Conservation (phyloP, 1,140 invertebrate species). For the Anastrepha obliqua region DNA sequence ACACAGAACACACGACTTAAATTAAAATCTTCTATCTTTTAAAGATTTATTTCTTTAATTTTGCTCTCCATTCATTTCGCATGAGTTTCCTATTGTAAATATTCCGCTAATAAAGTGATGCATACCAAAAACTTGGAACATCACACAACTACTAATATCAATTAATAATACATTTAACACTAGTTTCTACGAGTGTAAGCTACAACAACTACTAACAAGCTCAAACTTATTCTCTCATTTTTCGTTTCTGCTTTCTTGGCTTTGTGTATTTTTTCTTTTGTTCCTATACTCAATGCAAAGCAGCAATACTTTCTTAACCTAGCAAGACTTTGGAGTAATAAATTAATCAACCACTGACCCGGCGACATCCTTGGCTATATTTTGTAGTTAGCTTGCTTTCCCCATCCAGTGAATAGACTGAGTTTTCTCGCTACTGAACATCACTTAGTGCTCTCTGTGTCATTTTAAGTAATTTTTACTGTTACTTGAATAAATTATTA, state of each 20-base stretch:
- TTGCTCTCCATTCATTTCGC: no score
- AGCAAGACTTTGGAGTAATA: constrained; percentile 24
- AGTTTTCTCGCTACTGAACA: neutral
- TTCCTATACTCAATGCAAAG: neutral
- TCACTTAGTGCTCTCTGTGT: neutral
- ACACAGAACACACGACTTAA: no score
- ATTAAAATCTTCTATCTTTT: no score
- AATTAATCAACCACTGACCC: constrained; percentile 6
- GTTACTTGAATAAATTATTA: constrained; percentile 33
- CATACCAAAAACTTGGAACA: no score
- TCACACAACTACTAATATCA: no score
- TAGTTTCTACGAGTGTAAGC: neutral
- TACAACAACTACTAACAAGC: neutral
- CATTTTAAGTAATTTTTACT: constrained; percentile 49
- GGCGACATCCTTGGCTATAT: neutral
- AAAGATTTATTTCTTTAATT: no score
- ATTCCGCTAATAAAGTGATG: no score
- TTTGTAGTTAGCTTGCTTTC: constrained; percentile 8
- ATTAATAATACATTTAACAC: neutral
- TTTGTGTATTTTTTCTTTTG: neutral
- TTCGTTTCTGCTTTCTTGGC: neutral
- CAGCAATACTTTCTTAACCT: neutral
- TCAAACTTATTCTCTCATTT: neutral
- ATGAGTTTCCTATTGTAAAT: no score
- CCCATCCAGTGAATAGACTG: neutral